Conservation (phyloP, 2,888 invertebrate genomes). For the Dicranocentrus wangi region DNA sequence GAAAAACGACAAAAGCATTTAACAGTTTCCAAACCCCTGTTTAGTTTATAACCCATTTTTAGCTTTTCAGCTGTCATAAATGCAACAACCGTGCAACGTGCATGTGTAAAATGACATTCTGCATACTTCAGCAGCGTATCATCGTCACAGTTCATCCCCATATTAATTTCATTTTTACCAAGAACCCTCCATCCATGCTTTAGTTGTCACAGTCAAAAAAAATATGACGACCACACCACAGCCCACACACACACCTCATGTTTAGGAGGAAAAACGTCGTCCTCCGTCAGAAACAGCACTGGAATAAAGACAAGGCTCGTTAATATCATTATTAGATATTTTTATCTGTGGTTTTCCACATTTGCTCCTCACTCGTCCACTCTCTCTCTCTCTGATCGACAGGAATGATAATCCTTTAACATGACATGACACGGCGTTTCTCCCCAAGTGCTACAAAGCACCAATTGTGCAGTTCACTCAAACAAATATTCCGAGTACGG, state of each 20-base stretch:
- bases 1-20: too few relatives aligned
- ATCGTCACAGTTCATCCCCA: not conserved
- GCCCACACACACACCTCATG: conserved; percentile 48
- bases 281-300: too few relatives aligned
- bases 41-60: too few relatives aligned
- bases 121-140: too few relatives aligned
- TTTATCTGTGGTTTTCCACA: conserved; percentile 54
- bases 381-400: conserved; percentile 54
- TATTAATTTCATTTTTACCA: conserved; percentile 56
- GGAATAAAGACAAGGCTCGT: conserved; percentile 44
- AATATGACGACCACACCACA: conserved; percentile 15
- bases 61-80: conserved; percentile 27
- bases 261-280: conserved; percentile 30
- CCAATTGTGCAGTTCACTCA: conserved; percentile 1
- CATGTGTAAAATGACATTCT: conserved; percentile 40
- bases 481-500: not conserved
- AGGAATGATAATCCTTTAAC: conserved; percentile 56
- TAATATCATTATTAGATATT: conserved; percentile 59
- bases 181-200: not conserved
- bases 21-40: too few relatives aligned
- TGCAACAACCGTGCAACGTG: conserved; percentile 48
- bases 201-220: conserved; percentile 12
- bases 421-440: conserved; percentile 53
- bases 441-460: conserved; percentile 12
- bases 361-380: conserved; percentile 48